Base-by-base conservation (phyloP, 2,113 vertebrate species). In the Onychorhynchus coronatus region DNA sequence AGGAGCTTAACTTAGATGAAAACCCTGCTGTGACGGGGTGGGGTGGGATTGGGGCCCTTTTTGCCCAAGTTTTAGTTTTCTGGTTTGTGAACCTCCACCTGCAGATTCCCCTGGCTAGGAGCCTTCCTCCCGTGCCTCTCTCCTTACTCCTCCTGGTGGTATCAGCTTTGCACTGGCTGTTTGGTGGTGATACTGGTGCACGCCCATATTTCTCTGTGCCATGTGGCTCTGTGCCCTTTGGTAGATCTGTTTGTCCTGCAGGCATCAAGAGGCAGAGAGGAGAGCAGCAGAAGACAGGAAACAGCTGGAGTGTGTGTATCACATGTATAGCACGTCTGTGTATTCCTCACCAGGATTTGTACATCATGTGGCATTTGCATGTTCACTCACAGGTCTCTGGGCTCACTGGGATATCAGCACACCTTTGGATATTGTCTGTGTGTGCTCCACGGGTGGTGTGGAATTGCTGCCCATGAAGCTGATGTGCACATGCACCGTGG, bases 401-500 rank as follows among this genome's bases (percentile, higher is more conserved):
- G 12, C 44, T 70, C 20, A 1, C 35, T 3, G 4, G 63, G 70
- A 4, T 44, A 33, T 46, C 80, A 80, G 28, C 59, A 16, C 62
- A 4, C 5, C 2, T 56, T 33, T 46, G 84, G 67, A 5, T 3
- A 4, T n/a, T 56, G 11, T 28, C 62, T 9, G 6, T 65, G 22
- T 41, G 11, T 5, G 11, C 42, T 74, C 1, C 0, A 11, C 2
- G 6, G 33, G 23, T 73, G 49, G 5, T 93, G 59, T 50, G 85
- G 59, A 50, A 23, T 42, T 41, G 37, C 46, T 89, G 55, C 59
- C 39, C 2, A 0, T n/a, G 59, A 31, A 49, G 50, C 4, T 65
- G 63, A 30, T 53, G 55, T 3, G 1, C 42, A 49, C 6, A 1
- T 2, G 6, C 8, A 7, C 42, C 20, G 25, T 13, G 22, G 24